Evolutionary conservation across 2,888 invertebrate species (phyloP).

Genomic region (Drosophila meridionalis): DNA sequence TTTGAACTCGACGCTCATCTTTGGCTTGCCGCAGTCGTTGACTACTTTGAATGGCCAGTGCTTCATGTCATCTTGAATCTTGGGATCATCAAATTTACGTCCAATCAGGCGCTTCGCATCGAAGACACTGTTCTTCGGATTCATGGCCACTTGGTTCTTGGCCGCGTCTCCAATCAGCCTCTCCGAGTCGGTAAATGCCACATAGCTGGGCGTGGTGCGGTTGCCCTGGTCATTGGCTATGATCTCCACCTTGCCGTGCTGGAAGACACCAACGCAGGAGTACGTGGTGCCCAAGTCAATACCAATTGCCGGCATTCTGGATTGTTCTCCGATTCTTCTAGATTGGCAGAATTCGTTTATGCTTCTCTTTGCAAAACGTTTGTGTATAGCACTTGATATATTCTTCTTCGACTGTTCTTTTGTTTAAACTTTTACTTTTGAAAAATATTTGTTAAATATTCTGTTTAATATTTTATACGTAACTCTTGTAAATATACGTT

Average conservation of each 20-base stretch:
- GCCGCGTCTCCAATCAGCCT: conserved; percentile 93
- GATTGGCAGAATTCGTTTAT: neutral
- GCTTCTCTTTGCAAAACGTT: neutral
- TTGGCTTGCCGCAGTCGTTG: conserved; percentile 92
- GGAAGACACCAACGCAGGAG: conserved; percentile 93
- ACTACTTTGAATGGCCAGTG: conserved; percentile 97
- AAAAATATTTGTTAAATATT: neutral
- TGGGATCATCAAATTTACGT: conserved; percentile 93
- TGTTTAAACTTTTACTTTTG: neutral
- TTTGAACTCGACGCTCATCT: conserved; percentile 93
- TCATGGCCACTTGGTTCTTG: conserved; percentile 94
- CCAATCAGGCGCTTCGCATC: conserved; percentile 98
- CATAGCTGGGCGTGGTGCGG: conserved; percentile 91
- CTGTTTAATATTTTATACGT: neutral
- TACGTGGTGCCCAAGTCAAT: conserved; percentile 88
- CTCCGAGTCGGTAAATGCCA: conserved; percentile 94
- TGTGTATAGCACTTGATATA: neutral
- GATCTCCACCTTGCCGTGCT: conserved; percentile 92
- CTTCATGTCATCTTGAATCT: conserved; percentile 97
- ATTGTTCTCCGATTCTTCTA: neutral
- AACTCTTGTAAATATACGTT: neutral
- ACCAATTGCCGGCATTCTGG: conserved; percentile 41
- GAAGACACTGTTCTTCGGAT: conserved; percentile 94
- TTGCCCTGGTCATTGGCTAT: conserved; percentile 94
- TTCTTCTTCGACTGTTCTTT: neutral